These are phyloP conservation scores for Altica lythri DNA, from an alignment of 2,888 invertebrate species.

Conservation along the genomic window DNA sequence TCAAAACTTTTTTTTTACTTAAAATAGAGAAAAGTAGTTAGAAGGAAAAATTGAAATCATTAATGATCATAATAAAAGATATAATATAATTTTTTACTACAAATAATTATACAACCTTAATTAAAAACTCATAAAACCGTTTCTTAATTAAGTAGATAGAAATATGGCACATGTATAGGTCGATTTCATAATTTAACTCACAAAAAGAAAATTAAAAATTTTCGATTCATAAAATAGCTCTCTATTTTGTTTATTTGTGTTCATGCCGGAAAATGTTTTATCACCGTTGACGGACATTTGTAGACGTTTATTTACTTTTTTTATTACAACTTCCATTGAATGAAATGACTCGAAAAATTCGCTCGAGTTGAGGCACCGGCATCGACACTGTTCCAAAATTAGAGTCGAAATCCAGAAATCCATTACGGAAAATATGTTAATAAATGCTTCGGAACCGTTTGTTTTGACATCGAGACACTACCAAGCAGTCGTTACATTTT, in stretches of 20 bases:
- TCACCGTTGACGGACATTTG: slow-evolving; percentile 20
- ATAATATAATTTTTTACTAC: no score
- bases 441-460: slow-evolving; percentile 18
- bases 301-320: slow-evolving; percentile 8
- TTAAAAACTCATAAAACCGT: no score
- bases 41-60: no score
- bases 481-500: slow-evolving; percentile 21
- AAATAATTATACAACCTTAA: no score
- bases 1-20: no score
- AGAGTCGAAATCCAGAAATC: slow-evolving; percentile 20
- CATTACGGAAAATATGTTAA: slow-evolving; percentile 26
- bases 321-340: slow-evolving; percentile 19
- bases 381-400: slow-evolving; percentile 7
- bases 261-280: slow-evolving; percentile 15
- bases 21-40: no score
- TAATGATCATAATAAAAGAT: no score
- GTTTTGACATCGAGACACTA: slow-evolving; percentile 20
- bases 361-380: slow-evolving; percentile 14
- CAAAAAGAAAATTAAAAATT: no score
- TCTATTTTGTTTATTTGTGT: slow-evolving; percentile 15
- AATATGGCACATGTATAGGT: no score
- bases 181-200: no score
- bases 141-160: no score
- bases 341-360: slow-evolving; percentile 16
- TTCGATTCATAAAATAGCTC: slow-evolving; percentile 8